Base-by-base conservation (phyloP, 2,797 vertebrate species). In the Girardinus metallicus region DNA sequence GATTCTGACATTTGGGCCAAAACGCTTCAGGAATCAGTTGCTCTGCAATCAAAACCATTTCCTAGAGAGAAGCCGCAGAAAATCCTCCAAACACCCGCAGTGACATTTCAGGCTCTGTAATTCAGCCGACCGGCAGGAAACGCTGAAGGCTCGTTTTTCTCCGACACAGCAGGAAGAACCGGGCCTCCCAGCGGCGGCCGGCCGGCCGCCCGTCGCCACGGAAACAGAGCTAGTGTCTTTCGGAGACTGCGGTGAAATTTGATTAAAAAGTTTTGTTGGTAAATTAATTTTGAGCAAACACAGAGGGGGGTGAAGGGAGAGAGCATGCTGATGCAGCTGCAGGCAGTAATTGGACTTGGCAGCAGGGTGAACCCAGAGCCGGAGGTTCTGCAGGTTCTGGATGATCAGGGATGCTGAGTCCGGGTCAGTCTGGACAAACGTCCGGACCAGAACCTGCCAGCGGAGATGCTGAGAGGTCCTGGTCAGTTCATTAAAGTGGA, bases 211-310 rank as follows among this genome's bases (percentile, higher is more conserved):
- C 23, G 5, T 36, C 68, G 39, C 18, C n/a, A 49, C 29, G 44
- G 39, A 26, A 18, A 78, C 75, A 73, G 13, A 80, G 81, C 80
- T 73, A 36, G 75, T 77, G 76, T 44, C 77, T 86, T 84, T 87
- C 73, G n/a, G 91, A 89, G 71, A 26, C 5, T 43, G 86, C 62
- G 55, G 74, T 76, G 79, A 81, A 87, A 88, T 91, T 86, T 89
- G 86, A 94, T 94, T 92, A 91, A 88, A 92, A 92, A 91, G 86
- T 90, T 92, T 55, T 90, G 90, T 87, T 90, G 83, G 86, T 90
- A 91, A 93, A 92, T 94, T 87, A 82, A 91, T 91, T 92, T 87
- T 85, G 86, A 87, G 75, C 88, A 87, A 92, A 91, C 91, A 87
- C 84, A n/a, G 53, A 75, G 83, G 86, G 79, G 16, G 16, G 6